Percentiles rank a stretch among this genome's conserved stretches.
Conservation (phyloP, 2,113 vertebrate species). For the Apistogramma diplotaenia region DNA sequence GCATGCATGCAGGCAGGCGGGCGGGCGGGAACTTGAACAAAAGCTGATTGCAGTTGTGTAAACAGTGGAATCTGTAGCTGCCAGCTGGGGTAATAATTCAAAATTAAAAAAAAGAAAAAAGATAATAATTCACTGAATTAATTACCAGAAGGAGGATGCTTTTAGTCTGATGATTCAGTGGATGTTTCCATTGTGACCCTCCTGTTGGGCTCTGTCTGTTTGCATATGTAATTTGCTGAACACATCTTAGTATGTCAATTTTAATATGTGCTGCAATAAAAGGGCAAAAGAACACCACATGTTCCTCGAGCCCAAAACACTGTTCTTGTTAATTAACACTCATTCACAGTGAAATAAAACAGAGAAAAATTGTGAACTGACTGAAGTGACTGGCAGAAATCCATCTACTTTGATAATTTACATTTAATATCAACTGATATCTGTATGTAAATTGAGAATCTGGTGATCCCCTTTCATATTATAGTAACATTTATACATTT, state of each 20-base stretch:
- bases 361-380: background rate
- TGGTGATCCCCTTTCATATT: background rate
- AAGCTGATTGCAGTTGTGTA: constrained; percentile 26
- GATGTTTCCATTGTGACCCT: background rate
- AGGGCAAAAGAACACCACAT: background rate
- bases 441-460: background rate
- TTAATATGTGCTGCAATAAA: background rate
- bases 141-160: background rate
- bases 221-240: background rate
- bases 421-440: background rate
- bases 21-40: constrained; percentile 31
- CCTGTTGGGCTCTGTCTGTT: background rate
- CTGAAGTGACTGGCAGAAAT: background rate
- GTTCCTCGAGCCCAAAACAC: background rate
- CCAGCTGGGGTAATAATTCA: constrained; percentile 25
- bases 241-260: background rate
- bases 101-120: background rate
- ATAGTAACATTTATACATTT: background rate
- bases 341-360: background rate
- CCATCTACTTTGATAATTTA: background rate
- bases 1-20: constrained; percentile 15
- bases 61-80: constrained; percentile 21
- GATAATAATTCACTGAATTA: constrained; percentile 6
- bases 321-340: background rate
- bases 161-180: constrained; percentile 15